A percentile compares a stretch with the other conserved stretches of the same genome.
Conservation (phyloP, 1,140 invertebrate genomes). For the Caerostris extrusa region DNA sequence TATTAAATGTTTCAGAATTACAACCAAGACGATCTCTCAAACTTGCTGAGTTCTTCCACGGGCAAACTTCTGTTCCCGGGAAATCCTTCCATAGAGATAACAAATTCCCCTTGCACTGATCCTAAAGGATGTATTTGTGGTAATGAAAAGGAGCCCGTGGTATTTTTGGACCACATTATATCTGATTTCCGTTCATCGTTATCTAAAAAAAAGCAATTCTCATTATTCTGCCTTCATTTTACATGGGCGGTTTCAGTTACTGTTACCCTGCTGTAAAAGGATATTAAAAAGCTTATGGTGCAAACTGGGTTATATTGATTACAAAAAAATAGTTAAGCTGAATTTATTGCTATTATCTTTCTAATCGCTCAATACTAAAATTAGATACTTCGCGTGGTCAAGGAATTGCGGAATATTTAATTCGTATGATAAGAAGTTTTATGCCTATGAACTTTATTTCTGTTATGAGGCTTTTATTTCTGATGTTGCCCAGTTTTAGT, state of each 20-base stretch:
- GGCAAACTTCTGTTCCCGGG: conserved; percentile 47
- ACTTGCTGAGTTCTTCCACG: background rate
- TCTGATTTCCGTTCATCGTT: background rate
- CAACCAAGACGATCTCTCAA: background rate
- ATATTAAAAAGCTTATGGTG: too few species aligned
- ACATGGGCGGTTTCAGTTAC: background rate
- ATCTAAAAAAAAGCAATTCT: background rate
- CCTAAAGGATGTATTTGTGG: conserved; percentile 40
- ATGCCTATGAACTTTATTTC: too few species aligned
- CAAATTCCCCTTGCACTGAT: background rate
- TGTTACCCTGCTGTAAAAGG: background rate
- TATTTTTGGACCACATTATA: background rate
- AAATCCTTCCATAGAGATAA: conserved; percentile 29
- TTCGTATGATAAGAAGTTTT: too few species aligned
- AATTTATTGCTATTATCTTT: too few species aligned
- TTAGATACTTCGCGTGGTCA: too few species aligned
- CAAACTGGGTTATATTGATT: too few species aligned
- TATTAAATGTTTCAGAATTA: background rate
- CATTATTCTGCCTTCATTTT: background rate
- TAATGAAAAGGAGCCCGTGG: background rate
- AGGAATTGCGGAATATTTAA: too few species aligned
- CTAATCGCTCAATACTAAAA: too few species aligned
- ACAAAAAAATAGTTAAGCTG: too few species aligned
- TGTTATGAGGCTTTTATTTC: too few species aligned
- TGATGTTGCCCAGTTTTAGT: too few species aligned